Base-by-base conservation (phyloP, 35 echinoderm and acorn worm species). In the Apostichopus californicus region DNA sequence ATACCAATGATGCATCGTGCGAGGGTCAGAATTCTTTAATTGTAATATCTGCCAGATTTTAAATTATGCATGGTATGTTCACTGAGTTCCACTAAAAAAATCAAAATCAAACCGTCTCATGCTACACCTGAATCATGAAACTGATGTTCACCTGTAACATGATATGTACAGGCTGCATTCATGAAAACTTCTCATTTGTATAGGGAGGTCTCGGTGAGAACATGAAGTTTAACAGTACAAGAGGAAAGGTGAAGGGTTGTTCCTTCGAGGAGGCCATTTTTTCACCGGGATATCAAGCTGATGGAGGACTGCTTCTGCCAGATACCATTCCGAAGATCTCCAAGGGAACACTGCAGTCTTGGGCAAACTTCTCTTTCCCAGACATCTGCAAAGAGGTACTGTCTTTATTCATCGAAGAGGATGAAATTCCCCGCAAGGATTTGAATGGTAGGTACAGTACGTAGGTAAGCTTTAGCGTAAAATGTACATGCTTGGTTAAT, bases 231-330 rank as follows among this genome's bases (percentile, higher is more conserved):
- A 60, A 81, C 11, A 95, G 94, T 78, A 98, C 96, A 21, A 86
- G 94, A 92, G 86, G 92, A 21, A 86, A 93, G 20, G 90, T 89
- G 46, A 92, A 78, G 9, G 91, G 80, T 6, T 93, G 81, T 15
- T 92, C 92, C 5, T 98, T 98, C 87, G 96, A 98, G 75, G 92
- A 98, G 64, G 96, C 94, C 13, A 59, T 98, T 5, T 98, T 98
- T 57, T 92, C 92, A 9, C 92, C 96, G 34, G 96, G 96, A 6
- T 98, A 94, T 86, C 66, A 96, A 54, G 55, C 92, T 54, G 96
- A 95, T 89, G 96, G 96, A 15, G 96, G 96, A 0, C 87, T 98
- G 20, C 94, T 96, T 82, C 65, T 98, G 52, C 96, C 96, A 11
- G 90, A 95, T 80, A 86, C 68, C 0, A 88, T 95, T 78, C 96